Base-by-base conservation (phyloP, 2,888 invertebrate genomes). In the Palloptera scutellata region DNA sequence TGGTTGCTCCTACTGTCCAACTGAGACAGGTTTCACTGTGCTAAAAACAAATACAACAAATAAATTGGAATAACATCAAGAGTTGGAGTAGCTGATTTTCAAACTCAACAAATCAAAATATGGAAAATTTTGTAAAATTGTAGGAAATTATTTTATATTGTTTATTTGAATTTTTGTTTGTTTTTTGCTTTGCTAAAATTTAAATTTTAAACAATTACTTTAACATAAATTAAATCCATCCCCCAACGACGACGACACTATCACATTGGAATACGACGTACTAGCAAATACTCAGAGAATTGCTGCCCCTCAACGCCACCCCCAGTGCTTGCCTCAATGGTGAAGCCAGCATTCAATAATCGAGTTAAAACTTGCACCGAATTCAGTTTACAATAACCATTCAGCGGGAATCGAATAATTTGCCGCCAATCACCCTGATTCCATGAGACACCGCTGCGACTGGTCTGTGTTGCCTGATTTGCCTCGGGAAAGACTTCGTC, bases 221-320 rank as follows among this genome's bases (percentile, higher is more conserved):
- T 68, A 68, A 71, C 68, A 61, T 68, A 71, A 64, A 71, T 64
- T 62, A 71, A 62, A 67, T 71, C 60, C 67, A 64, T 45, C 43
- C 63, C 58, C 20, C 42, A 5, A 43, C 20, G 54, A 15, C 17
- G 30, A 30, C 58, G 63, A 74, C 78, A 78, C 81, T 84, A 84
- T 84, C 85, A 84, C 84, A 84, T 83, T 78, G 83, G 84, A 78
- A 84, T 81, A 74, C 84, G 85, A 75, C 92, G 87, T 70, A 92
- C 90, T 83, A 95, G 91, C 78, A 95, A 87, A 86, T 94, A 95
- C 86, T 95, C 95, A 78, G 93, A 93, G 86, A 94, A 95, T 85
- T 94, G 94, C 81, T 94, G 94, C 6, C 94, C 93, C 81, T 95
- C 94, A 48, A 94, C 94, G 4, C 94, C 94, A 19, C 94, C 94